These are phyloP conservation scores for Cerastis rubricosa DNA, from an alignment of 2,888 invertebrate species.

Conservation along the genomic window DNA sequence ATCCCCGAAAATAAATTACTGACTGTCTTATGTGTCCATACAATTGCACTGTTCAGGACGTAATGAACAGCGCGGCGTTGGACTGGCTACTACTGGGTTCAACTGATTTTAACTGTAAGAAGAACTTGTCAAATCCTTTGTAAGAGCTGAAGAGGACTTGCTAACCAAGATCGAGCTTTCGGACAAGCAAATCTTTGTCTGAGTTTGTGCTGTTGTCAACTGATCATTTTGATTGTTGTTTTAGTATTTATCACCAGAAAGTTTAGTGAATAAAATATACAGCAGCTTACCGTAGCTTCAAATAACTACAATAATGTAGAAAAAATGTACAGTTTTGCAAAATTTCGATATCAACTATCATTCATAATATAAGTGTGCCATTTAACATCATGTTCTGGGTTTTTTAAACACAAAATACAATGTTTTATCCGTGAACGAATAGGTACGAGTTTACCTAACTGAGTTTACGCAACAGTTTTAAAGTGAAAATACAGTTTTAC, in stretches of 20 bases:
- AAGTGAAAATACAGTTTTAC: constrained; percentile 36
- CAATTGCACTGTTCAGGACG: background rate
- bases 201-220: background rate
- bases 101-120: background rate
- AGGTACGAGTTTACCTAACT: background rate
- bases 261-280: background rate
- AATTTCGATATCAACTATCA: background rate
- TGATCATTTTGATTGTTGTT: background rate
- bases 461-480: constrained; percentile 11
- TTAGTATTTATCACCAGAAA: background rate
- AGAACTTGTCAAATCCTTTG: background rate
- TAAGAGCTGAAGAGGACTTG: background rate
- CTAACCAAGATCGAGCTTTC: background rate
- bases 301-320: background rate
- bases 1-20: no score
- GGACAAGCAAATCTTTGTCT: background rate
- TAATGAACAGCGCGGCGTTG: background rate
- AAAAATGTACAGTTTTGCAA: no score
- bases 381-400: no score
- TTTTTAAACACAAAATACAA: background rate
- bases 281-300: background rate
- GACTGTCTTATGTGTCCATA: background rate
- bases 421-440: background rate
- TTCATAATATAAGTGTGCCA: background rate
- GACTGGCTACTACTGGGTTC: background rate